Conservation (phyloP, 37 sponge, comb jelly and placozoan genomes). For the Dysidea cf. avara region DNA sequence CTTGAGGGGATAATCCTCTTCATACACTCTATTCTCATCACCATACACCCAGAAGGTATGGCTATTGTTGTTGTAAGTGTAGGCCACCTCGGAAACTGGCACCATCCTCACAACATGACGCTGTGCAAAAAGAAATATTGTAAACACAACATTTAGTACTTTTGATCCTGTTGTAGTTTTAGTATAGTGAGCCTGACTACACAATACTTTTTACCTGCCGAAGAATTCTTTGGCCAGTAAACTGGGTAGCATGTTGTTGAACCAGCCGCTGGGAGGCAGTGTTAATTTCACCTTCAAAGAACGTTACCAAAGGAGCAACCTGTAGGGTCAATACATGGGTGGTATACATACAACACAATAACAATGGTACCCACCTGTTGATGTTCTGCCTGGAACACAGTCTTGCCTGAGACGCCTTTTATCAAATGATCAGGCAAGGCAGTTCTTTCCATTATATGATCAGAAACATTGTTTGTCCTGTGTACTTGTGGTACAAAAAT, state of each 20-base stretch:
- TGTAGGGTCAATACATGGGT: background rate
- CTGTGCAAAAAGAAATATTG: constrained; percentile 9
- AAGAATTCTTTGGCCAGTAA: constrained; percentile 53
- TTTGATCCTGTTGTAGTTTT: too few relatives aligned
- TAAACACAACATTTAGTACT: background rate
- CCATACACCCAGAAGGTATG: constrained; percentile 74
- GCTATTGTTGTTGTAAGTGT: constrained; percentile 30
- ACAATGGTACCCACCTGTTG: constrained; percentile 38
- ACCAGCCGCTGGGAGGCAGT: constrained; percentile 60
- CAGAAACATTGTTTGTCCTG: constrained; percentile 41
- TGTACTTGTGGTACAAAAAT: background rate
- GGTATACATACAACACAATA: too few relatives aligned
- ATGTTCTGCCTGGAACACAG: constrained; percentile 56
- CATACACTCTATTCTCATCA: constrained; percentile 32
- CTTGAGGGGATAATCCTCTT: constrained; percentile 71
- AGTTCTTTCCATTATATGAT: constrained; percentile 72
- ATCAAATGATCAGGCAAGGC: constrained; percentile 69
- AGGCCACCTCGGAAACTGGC: constrained; percentile 54
- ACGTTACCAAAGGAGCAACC: constrained; percentile 53
- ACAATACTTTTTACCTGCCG: constrained; percentile 52
- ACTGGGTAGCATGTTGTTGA: constrained; percentile 36
- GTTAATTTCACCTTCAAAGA: constrained; percentile 59
- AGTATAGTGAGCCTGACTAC: too few relatives aligned
- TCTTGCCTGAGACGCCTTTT: constrained; percentile 38
- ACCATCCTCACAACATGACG: constrained; percentile 67